phyloP scores from a whole-genome alignment of 2,797 vertebrate genomes.

The Chrysocyon brachyurus region DNA sequence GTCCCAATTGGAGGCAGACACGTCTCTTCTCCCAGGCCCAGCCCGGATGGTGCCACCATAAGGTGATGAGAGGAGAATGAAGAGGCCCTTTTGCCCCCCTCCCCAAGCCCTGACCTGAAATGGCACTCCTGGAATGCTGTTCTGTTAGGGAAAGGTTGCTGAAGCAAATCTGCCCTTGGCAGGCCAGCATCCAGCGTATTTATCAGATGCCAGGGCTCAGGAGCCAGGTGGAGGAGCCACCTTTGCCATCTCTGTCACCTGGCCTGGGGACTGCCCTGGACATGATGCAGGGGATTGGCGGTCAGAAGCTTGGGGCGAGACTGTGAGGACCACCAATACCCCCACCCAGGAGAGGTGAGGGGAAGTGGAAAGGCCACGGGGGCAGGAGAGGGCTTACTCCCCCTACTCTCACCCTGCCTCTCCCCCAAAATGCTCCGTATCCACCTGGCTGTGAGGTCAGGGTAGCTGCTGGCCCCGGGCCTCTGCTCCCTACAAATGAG shows the following conservation, averaged over 20 bases:
- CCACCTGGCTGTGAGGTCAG: neutral
- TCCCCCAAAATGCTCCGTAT: neutral
- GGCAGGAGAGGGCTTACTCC: neutral
- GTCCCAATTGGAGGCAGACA: neutral
- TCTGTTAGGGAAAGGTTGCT: neutral
- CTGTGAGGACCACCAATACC: neutral
- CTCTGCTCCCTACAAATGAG: neutral
- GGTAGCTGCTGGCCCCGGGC: neutral
- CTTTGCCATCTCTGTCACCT: neutral
- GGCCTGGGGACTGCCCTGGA: neutral
- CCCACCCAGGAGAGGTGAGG: neutral
- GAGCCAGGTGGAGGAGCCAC: neutral
- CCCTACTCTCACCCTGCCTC: neutral
- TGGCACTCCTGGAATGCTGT: neutral
- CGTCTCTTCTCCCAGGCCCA: neutral
- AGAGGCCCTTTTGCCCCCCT: neutral
- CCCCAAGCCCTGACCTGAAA: slow-evolving; percentile 5
- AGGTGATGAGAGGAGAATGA: neutral
- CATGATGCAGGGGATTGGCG: accelerated
- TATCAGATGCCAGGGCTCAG: neutral
- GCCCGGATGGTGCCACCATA: neutral
- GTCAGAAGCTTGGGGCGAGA: neutral
- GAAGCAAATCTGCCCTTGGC: neutral
- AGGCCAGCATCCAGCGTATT: neutral
- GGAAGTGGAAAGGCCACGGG: neutral